Evolutionary conservation across 1,140 invertebrate species (phyloP).

Genomic region (Hetaerina americana): DNA sequence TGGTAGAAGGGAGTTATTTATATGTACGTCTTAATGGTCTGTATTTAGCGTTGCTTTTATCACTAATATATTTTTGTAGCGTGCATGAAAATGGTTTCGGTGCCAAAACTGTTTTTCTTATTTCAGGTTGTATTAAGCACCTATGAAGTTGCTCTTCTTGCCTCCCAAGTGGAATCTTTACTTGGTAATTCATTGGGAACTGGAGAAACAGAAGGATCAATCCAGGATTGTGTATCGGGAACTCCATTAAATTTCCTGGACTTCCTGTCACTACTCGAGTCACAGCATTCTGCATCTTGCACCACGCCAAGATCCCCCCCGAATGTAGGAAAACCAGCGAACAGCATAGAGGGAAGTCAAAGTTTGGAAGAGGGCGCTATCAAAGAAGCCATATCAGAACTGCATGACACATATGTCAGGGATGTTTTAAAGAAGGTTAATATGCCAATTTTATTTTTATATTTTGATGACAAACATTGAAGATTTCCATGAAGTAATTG

Average conservation of each 20-base stretch:
- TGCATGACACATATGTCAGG: constrained; percentile 62
- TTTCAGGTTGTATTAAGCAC: neutral
- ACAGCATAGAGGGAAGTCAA: neutral
- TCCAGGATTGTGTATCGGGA: constrained; percentile 23
- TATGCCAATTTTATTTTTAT: too few species aligned
- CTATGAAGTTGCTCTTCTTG: constrained; percentile 45
- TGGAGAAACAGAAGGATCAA: constrained; percentile 47
- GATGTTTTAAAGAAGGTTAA: constrained; percentile 74
- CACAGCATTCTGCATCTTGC: neutral
- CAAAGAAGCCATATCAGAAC: constrained; percentile 54
- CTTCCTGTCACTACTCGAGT: neutral
- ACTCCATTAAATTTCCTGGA: neutral
- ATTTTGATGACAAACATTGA: too few species aligned
- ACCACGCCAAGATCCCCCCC: neutral
- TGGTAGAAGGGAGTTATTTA: too few species aligned
- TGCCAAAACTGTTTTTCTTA: neutral
- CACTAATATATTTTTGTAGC: too few species aligned
- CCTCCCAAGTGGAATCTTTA: constrained; percentile 47
- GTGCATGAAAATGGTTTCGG: too few species aligned
- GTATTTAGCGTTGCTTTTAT: too few species aligned
- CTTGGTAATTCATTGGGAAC: constrained; percentile 50
- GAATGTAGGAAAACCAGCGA: neutral
- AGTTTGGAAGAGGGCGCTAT: constrained; percentile 44
- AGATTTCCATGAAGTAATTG: too few species aligned
- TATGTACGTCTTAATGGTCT: too few species aligned